Evolutionary conservation across 2,888 invertebrate genomes (phyloP).

Genomic region (Perithous albicinctus): DNA sequence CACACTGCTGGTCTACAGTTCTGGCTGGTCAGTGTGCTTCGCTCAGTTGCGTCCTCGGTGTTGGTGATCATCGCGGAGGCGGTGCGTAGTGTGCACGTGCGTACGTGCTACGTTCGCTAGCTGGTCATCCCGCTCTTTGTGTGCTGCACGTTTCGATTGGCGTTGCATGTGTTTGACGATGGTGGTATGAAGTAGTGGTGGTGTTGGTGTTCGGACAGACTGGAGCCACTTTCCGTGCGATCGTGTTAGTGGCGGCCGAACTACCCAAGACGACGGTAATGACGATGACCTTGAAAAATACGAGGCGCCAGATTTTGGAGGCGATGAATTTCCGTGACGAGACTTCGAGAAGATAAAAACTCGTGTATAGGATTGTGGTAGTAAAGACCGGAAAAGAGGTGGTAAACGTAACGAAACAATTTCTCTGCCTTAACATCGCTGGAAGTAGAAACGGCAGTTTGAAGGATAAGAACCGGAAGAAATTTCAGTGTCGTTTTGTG

Average conservation of each 20-base stretch:
- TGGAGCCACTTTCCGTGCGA: conserved; percentile 8
- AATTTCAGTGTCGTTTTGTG: conserved; percentile 36
- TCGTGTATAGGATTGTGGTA: background rate
- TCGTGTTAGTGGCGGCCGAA: conserved; percentile 2
- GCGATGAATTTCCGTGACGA: conserved; percentile 58
- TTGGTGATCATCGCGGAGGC: conserved; percentile 21
- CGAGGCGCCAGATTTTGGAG: conserved; percentile 61
- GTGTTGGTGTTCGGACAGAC: background rate
- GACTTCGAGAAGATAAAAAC: conserved; percentile 22
- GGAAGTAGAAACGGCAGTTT: conserved; percentile 14
- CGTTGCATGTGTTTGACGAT: background rate
- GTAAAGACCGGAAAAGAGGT: background rate
- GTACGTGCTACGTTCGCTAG: conserved; percentile 21
- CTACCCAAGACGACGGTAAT: background rate
- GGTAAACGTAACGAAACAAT: conserved; percentile 9
- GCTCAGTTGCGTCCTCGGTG: background rate
- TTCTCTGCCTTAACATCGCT: background rate
- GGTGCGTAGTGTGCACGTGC: conserved; percentile 25
- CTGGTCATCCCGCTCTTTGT: background rate
- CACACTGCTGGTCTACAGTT: background rate
- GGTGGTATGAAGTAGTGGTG: conserved; percentile 14
- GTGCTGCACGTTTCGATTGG: background rate
- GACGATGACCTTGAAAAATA: conserved; percentile 69
- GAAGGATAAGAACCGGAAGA: background rate
- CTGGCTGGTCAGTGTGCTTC: conserved; percentile 22